Evolutionary conservation across 2,113 vertebrate genomes (phyloP).

Genomic region (Neomonachus schauinslandi): DNA sequence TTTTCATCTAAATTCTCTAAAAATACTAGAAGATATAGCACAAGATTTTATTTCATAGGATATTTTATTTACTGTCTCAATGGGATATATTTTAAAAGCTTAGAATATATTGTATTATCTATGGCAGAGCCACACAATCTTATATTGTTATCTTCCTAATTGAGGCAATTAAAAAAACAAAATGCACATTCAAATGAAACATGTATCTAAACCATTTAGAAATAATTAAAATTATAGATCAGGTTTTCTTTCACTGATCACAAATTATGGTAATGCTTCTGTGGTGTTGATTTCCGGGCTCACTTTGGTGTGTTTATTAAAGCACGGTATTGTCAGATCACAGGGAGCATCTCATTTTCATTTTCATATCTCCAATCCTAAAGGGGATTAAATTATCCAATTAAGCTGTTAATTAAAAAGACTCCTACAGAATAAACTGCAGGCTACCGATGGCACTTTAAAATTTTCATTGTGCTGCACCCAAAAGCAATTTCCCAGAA

Average conservation of each 20-base stretch:
- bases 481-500: slow-evolving; percentile 72
- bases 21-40: slow-evolving; percentile 14
- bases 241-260: slow-evolving; percentile 83
- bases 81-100: slow-evolving; percentile 56
- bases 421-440: slow-evolving; percentile 78
- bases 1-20: slow-evolving; percentile 36
- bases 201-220: slow-evolving; percentile 71
- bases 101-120: slow-evolving; percentile 61
- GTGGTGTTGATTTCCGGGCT: slow-evolving; percentile 64
- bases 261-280: slow-evolving; percentile 80
- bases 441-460: slow-evolving; percentile 76
- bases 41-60: slow-evolving; percentile 37
- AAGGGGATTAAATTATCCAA: slow-evolving; percentile 87
- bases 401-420: slow-evolving; percentile 83
- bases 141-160: slow-evolving; percentile 68
- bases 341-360: slow-evolving; percentile 78
- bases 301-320: slow-evolving; percentile 85
- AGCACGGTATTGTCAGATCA: slow-evolving; percentile 77
- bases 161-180: slow-evolving; percentile 76
- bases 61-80: slow-evolving; percentile 59
- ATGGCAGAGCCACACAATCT: slow-evolving; percentile 43
- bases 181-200: slow-evolving; percentile 74
- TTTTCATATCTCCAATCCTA: slow-evolving; percentile 83
- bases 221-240: slow-evolving; percentile 82
- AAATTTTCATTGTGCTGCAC: slow-evolving; percentile 56